Conservation (phyloP, 2,888 invertebrate genomes). For the Phortica magna region DNA sequence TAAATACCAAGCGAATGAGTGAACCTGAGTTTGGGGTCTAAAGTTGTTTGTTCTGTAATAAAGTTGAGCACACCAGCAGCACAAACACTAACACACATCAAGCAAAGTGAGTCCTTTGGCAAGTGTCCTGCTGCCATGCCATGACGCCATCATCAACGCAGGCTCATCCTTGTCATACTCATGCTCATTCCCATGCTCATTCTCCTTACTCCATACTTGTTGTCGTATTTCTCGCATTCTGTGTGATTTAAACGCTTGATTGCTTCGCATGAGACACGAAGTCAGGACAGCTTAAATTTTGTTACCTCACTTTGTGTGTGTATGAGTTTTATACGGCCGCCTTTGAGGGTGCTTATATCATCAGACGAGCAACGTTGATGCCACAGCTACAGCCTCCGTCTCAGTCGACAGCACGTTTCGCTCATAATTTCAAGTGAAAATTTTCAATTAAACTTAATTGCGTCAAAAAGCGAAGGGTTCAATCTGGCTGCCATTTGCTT, state of each 20-base stretch:
- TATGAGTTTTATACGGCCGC: constrained; percentile 17
- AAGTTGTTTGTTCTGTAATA: constrained; percentile 69
- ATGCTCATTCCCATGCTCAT: constrained; percentile 37
- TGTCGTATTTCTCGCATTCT: constrained; percentile 56
- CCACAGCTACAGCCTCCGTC: not conserved
- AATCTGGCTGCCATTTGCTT: constrained; percentile 55
- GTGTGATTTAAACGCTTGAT: constrained; percentile 71
- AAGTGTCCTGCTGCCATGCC: constrained; percentile 18
- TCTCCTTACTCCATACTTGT: constrained; percentile 65
- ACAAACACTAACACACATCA: constrained; percentile 41
- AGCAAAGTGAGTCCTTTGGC: constrained; percentile 6
- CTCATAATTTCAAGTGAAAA: constrained; percentile 73
- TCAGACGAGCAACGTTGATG: no score
- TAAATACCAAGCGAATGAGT: constrained; percentile 57
- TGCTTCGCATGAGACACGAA: constrained; percentile 52
- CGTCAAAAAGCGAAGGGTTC: constrained; percentile 72
- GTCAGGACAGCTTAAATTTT: constrained; percentile 51
- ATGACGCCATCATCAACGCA: not conserved
- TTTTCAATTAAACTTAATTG: constrained; percentile 73
- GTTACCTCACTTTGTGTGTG: constrained; percentile 26
- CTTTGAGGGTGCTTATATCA: constrained; percentile 60
- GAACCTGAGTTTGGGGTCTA: constrained; percentile 31
- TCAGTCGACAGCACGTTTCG: constrained; percentile 61
- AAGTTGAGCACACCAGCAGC: constrained; percentile 52
- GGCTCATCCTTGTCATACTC: constrained; percentile 27